Base-by-base conservation (phyloP, 2,888 invertebrate species). In the Rhaphigaster nebulosa region DNA sequence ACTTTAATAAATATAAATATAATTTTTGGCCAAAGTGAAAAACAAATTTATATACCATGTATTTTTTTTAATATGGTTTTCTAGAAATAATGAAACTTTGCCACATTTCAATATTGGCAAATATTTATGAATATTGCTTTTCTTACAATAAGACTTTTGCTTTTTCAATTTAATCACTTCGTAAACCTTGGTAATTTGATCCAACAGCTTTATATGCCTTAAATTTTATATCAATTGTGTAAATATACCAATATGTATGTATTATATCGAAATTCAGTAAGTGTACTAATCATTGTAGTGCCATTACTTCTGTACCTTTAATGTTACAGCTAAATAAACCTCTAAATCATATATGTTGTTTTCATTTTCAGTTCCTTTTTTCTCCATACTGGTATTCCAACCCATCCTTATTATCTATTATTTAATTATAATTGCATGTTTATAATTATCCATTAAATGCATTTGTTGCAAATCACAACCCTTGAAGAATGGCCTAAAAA, bases 281-380 rank as follows among this genome's bases (percentile, higher is more conserved):
- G 84, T 54, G 87, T 84, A 84, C 90, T 90, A 90, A 90, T 84
- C 90, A 90, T 89, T 90, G 90, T 90, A 90, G 90, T 90, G 90
- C 90, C 90, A 90, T 90, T 84, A 89, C 45, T 76, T 60, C 65
- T 90, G 52, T 84, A 90, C 90, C 90, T 84, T 41, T 84, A 70
- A 84, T 90, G 90, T 80, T 90, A 54, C 87, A 90, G 80, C 56
- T 90, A 80, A 90, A 90, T 90, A 90, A 65, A 70, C 65, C 45
- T 89, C 65, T 87, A 87, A 87, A 87, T 52, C 54, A 87, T 34
- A 50, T 41, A 6, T 38, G 34, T 38, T 29, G 34, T 34, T 70
- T 76, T 76, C 0, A 76, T 76, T 34, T 76, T 38, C 20, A 18
- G 38, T 76, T 8, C 1, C 70, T 6, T 76, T 0, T 20, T 4